These are phyloP conservation scores for Petromus typicus DNA, from an alignment of 2,113 vertebrate genomes.

Conservation along the genomic window DNA sequence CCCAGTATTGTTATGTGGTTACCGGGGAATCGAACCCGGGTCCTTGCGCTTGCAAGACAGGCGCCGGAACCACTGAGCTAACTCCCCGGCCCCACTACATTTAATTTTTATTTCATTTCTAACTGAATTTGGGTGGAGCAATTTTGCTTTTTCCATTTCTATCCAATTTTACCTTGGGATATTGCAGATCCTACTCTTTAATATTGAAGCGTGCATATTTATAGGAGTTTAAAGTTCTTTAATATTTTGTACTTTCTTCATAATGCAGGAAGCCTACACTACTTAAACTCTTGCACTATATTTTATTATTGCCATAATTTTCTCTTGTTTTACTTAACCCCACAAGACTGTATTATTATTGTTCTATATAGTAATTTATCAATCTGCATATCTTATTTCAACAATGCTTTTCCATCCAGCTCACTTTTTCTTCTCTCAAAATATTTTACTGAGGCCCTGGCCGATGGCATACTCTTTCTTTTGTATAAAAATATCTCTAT, in stretches of 20 bases:
- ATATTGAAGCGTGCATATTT: neutral
- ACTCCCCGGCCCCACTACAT: too few species aligned
- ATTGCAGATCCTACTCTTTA: neutral
- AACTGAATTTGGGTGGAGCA: neutral
- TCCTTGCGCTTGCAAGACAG: too few species aligned
- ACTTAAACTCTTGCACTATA: neutral
- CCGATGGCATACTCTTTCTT: neutral
- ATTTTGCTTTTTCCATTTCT: conserved; percentile 31
- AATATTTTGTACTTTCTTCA: conserved; percentile 10
- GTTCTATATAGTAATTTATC: neutral
- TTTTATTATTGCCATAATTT: neutral
- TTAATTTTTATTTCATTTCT: conserved; percentile 18
- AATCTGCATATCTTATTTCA: neutral
- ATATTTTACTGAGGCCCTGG: neutral
- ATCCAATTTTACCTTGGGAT: neutral
- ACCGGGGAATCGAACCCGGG: too few species aligned
- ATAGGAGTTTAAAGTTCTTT: conserved; percentile 6
- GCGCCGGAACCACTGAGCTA: too few species aligned
- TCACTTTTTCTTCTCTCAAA: conserved; percentile 32
- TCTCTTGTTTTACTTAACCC: conserved; percentile 2
- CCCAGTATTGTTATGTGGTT: too few species aligned
- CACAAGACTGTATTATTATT: neutral
- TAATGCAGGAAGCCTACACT: neutral
- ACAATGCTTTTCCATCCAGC: neutral
- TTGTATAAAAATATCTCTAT: neutral